Evolutionary conservation across 2,113 vertebrate genomes (phyloP).

Genomic region (Bos taurus): DNA sequence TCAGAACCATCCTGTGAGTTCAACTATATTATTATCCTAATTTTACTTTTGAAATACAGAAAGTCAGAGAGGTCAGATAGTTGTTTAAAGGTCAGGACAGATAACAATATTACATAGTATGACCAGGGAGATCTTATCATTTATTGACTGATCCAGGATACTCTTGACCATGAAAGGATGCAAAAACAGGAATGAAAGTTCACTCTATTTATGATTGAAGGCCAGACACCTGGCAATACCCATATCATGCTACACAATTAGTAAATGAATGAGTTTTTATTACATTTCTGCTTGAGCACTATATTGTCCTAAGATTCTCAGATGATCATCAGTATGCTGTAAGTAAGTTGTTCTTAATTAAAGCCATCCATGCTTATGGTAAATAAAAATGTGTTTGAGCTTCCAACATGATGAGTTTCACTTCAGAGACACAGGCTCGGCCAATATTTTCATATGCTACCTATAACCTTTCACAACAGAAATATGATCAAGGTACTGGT

Average conservation of each 20-base stretch:
- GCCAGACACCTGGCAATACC: neutral
- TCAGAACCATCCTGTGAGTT: neutral
- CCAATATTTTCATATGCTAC: neutral
- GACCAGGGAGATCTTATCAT: neutral
- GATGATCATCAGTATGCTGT: neutral
- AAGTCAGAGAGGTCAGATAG: neutral
- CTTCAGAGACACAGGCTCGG: neutral
- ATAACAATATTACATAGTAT: neutral
- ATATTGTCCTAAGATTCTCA: neutral
- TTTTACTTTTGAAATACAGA: neutral
- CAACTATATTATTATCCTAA: neutral
- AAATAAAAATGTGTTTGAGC: conserved; percentile 29
- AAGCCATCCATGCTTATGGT: neutral
- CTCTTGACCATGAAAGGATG: neutral
- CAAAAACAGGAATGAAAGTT: neutral
- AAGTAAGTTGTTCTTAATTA: neutral
- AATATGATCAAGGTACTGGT: neutral
- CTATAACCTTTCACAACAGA: conserved; percentile 29
- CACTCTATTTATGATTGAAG: neutral
- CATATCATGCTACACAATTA: neutral
- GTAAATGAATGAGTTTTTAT: neutral
- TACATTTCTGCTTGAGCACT: neutral
- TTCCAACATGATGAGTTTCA: neutral
- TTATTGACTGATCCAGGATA: neutral
- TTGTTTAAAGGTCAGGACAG: neutral